Conservation (phyloP, 2,113 vertebrate species). For the Carlito syrichta region DNA sequence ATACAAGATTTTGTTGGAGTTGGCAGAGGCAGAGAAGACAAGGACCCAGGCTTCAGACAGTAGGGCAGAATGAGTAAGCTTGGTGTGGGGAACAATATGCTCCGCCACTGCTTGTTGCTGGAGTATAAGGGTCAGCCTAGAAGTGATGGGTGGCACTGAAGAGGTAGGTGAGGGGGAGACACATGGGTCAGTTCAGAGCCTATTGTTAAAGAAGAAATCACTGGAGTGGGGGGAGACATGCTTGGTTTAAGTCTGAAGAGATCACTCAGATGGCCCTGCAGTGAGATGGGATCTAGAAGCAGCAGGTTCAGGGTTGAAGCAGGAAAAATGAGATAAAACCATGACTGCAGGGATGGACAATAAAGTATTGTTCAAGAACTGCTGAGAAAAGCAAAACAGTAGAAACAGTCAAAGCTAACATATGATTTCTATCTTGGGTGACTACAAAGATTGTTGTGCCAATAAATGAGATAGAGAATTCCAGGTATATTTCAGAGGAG, state of each 20-base stretch:
- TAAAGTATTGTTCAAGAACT: background rate
- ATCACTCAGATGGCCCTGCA: background rate
- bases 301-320: background rate
- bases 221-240: background rate
- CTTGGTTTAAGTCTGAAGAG: background rate
- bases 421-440: background rate
- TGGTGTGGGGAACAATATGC: background rate
- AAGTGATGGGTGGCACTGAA: background rate
- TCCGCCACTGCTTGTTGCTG: background rate
- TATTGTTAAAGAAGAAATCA: background rate
- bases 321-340: background rate
- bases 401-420: background rate
- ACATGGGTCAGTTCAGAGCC: accelerated
- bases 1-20: background rate
- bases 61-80: background rate
- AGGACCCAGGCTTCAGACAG: too few species aligned
- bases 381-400: background rate
- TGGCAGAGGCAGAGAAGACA: background rate
- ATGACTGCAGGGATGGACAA: background rate
- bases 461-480: background rate
- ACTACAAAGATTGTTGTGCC: background rate
- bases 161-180: background rate
- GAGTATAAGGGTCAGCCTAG: background rate
- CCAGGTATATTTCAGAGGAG: background rate
- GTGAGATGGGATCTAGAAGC: background rate